phyloP scores from a whole-genome alignment of 1,140 invertebrate species.

The Anthonomus grandis region DNA sequence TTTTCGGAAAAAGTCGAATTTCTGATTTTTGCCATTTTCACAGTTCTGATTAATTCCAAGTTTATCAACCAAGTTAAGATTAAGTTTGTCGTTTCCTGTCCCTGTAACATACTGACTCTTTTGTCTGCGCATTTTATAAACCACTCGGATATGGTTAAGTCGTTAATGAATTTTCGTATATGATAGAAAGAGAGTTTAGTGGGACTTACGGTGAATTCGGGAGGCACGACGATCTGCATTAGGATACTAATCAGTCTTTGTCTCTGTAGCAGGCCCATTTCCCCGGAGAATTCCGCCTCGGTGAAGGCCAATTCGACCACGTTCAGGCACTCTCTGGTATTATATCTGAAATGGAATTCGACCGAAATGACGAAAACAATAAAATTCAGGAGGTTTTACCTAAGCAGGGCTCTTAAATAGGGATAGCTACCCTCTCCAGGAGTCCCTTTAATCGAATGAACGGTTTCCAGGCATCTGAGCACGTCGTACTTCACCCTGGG shows the following conservation, averaged over 20 bases:
- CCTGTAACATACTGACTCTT: too few relatives aligned
- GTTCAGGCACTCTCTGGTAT: conserved; percentile 87
- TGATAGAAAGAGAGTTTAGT: too few relatives aligned
- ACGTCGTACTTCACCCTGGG: conserved; percentile 76
- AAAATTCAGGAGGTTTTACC: too few relatives aligned
- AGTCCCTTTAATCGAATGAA: conserved; percentile 65
- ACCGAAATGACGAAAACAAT: too few relatives aligned
- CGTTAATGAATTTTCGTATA: background rate
- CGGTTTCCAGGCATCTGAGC: conserved; percentile 57
- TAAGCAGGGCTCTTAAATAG: conserved; percentile 72
- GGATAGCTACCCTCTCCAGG: conserved; percentile 73
- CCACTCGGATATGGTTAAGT: too few relatives aligned
- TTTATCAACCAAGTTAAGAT: too few relatives aligned
- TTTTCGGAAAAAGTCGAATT: too few relatives aligned
- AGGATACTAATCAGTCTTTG: conserved; percentile 81
- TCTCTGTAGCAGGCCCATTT: conserved; percentile 68
- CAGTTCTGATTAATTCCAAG: too few relatives aligned
- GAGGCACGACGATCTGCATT: conserved; percentile 58
- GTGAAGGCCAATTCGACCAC: conserved; percentile 85
- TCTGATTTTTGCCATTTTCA: too few relatives aligned
- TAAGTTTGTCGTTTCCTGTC: too few relatives aligned
- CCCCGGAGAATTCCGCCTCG: conserved; percentile 73
- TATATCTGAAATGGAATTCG: conserved; percentile 57
- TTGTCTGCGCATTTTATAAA: too few relatives aligned
- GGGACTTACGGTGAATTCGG: conserved; percentile 58